phyloP scores from a whole-genome alignment of 2,797 vertebrate genomes.

The Lophotriccus pileatus region DNA sequence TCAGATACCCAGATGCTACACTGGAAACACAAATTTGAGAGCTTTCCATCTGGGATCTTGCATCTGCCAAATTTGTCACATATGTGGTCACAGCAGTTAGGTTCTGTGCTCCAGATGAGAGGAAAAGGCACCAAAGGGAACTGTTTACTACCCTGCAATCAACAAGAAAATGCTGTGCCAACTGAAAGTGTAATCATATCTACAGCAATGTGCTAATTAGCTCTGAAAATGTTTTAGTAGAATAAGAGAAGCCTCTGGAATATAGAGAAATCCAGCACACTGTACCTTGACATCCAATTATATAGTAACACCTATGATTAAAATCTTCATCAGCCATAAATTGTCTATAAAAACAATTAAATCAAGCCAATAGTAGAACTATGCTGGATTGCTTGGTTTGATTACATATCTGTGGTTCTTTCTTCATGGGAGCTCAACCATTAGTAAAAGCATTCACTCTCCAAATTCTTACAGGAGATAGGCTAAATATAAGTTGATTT shows the following conservation, averaged over 20 bases:
- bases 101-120: constrained; percentile 72
- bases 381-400: not conserved
- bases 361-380: not conserved
- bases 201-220: constrained; percentile 68
- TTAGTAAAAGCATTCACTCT: not conserved
- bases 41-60: constrained; percentile 68
- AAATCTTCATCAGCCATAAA: constrained; percentile 12
- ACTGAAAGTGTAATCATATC: constrained; percentile 72
- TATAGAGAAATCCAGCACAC: not conserved
- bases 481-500: not conserved
- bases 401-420: not conserved
- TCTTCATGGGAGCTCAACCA: not conserved
- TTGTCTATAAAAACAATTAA: not conserved
- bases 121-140: constrained; percentile 73
- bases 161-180: constrained; percentile 70
- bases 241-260: constrained; percentile 49
- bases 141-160: constrained; percentile 71
- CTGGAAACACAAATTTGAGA: constrained; percentile 48
- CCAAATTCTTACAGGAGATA: not conserved
- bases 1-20: constrained; percentile 52
- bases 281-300: constrained; percentile 1
- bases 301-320: not conserved
- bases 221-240: constrained; percentile 63
- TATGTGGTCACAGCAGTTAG: constrained; percentile 76
- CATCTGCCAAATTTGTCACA: constrained; percentile 68